phyloP scores from a whole-genome alignment of 1,140 invertebrate species.

The Euura lappo region DNA sequence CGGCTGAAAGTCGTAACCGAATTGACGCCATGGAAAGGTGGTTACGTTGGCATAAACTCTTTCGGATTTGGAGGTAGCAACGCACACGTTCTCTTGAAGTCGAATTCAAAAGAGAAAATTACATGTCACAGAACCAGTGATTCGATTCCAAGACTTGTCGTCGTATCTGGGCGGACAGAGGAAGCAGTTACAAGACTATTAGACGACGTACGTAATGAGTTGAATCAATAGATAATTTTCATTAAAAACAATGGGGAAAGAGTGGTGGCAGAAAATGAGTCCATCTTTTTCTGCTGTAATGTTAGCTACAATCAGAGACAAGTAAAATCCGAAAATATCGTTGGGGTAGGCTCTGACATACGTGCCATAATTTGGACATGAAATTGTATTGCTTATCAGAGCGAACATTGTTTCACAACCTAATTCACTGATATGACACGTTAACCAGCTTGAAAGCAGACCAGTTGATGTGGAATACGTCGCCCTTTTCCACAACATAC shows the following conservation, averaged over 20 bases:
- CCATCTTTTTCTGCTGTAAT: no score
- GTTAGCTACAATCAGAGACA: no score
- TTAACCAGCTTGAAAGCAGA: constrained; percentile 39
- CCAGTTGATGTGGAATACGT: constrained; percentile 65
- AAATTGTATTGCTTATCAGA: no score
- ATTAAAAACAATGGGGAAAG: no score
- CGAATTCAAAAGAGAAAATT: constrained; percentile 59
- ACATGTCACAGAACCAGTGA: constrained; percentile 57
- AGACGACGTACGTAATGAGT: constrained; percentile 58
- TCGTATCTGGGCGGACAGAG: constrained; percentile 64
- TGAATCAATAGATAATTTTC: no score
- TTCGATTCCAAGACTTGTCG: constrained; percentile 64
- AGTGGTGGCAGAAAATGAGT: no score
- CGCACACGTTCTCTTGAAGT: constrained; percentile 76
- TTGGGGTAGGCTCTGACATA: no score
- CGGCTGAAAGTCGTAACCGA: constrained; percentile 74
- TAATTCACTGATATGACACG: no score
- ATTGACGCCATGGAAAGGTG: constrained; percentile 65
- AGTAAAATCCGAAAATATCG: no score
- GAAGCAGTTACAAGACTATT: constrained; percentile 72
- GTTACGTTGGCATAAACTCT: constrained; percentile 77
- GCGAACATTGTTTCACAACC: no score
- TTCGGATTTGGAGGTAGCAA: constrained; percentile 88
- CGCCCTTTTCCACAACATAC: constrained; percentile 56
- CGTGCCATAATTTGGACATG: no score